A percentile compares a stretch with the other conserved stretches of the same genome.
phyloP scores from a whole-genome alignment of 2,888 invertebrate genomes.

The Pemphredon lugubris region DNA sequence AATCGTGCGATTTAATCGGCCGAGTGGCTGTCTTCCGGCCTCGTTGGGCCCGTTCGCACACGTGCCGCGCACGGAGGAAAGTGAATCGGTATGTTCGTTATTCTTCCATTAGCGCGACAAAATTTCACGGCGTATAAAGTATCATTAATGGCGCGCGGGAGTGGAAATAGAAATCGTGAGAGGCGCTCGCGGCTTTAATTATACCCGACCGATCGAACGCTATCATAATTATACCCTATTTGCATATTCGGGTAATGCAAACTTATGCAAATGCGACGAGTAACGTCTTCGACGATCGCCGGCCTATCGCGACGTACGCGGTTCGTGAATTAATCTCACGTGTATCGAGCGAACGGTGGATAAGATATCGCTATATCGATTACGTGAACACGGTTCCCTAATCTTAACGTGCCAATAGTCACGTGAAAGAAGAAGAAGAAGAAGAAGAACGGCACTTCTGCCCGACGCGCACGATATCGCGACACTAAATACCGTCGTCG shows the following conservation, averaged over 20 bases:
- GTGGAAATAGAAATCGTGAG: slow-evolving; percentile 58
- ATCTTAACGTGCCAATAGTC: too few relatives aligned
- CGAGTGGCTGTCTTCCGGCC: neutral
- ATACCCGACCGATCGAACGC: slow-evolving; percentile 28
- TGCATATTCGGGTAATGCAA: neutral
- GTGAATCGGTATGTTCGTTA: slow-evolving; percentile 48
- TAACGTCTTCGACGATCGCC: too few relatives aligned
- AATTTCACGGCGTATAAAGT: slow-evolving; percentile 24
- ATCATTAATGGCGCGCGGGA: slow-evolving; percentile 30
- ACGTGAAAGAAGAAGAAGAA: too few relatives aligned
- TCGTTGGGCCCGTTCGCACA: slow-evolving; percentile 30
- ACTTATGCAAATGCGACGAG: neutral
- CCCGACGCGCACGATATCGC: too few relatives aligned
- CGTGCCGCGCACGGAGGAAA: slow-evolving; percentile 31
- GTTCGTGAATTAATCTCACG: too few relatives aligned
- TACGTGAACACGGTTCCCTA: too few relatives aligned
- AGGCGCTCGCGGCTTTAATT: too few relatives aligned
- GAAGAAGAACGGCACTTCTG: too few relatives aligned
- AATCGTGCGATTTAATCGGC: slow-evolving; percentile 37
- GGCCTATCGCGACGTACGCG: too few relatives aligned
- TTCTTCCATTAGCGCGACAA: slow-evolving; percentile 20
- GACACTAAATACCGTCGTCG: too few relatives aligned
- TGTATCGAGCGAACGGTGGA: too few relatives aligned
- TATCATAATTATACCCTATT: neutral
- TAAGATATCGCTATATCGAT: too few relatives aligned